A percentile compares a stretch with the other conserved stretches of the same genome.
phyloP scores from a whole-genome alignment of 2,888 invertebrate species.

The Allygus modestus region DNA sequence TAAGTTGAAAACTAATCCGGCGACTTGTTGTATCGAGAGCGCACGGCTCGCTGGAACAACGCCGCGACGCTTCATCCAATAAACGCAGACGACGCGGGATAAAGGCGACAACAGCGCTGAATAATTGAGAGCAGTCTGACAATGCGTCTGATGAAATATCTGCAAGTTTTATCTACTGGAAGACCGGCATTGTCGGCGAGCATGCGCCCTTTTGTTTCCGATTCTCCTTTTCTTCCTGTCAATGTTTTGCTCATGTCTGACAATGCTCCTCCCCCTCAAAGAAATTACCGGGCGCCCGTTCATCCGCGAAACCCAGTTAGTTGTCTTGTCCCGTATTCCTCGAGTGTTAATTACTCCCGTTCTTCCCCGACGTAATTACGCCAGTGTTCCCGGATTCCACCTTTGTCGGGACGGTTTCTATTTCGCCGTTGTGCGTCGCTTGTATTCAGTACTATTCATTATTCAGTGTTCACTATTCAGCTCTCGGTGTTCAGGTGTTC shows the following conservation, averaged over 20 bases:
- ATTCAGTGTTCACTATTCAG: constrained; percentile 34
- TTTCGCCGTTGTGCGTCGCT: constrained; percentile 17
- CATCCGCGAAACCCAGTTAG: constrained; percentile 62
- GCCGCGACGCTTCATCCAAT: background rate
- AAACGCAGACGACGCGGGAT: background rate
- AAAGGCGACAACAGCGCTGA: background rate
- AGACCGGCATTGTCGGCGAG: constrained; percentile 48
- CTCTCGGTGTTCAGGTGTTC: background rate
- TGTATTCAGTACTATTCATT: constrained; percentile 9
- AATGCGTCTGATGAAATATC: constrained; percentile 44
- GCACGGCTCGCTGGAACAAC: background rate
- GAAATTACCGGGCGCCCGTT: constrained; percentile 61
- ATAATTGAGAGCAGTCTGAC: background rate
- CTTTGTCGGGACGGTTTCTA: constrained; percentile 60
- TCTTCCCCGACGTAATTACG: constrained; percentile 52
- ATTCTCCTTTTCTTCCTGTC: constrained; percentile 64
- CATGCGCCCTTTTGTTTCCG: constrained; percentile 59
- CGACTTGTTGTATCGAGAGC: too few relatives aligned
- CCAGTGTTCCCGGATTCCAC: constrained; percentile 54
- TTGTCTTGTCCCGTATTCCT: constrained; percentile 53
- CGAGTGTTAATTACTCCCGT: constrained; percentile 64
- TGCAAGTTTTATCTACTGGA: constrained; percentile 57
- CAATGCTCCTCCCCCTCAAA: constrained; percentile 46
- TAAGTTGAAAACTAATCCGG: too few relatives aligned
- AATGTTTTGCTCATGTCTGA: constrained; percentile 59